These are phyloP conservation scores for Gymnocypris eckloni DNA, from an alignment of 2,797 vertebrate genomes.

Conservation along the genomic window DNA sequence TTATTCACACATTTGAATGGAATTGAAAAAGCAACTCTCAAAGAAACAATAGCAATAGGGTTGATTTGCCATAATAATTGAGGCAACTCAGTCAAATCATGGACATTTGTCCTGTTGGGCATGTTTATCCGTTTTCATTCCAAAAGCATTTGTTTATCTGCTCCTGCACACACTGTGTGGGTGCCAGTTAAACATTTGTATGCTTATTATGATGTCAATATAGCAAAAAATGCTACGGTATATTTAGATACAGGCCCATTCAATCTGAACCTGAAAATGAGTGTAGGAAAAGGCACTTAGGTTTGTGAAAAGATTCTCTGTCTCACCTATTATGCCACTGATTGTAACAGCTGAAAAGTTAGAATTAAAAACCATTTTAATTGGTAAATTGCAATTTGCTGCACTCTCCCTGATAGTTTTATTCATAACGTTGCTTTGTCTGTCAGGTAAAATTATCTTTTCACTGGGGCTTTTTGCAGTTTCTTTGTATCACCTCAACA, in stretches of 20 bases:
- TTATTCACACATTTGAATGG: conserved; percentile 43
- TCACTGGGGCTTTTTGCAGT: background rate
- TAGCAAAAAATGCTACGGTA: background rate
- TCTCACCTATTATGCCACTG: conserved; percentile 31
- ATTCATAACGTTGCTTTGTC: conserved; percentile 10
- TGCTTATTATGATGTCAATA: conserved; percentile 44
- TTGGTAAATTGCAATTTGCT: conserved; percentile 19
- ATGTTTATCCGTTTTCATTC: conserved; percentile 50
- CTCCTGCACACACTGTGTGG: background rate
- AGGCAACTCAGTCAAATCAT: conserved; percentile 58
- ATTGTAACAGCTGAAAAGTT: conserved; percentile 27
- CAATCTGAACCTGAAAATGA: conserved; percentile 13
- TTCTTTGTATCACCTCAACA: background rate
- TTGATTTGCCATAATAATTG: conserved; percentile 45
- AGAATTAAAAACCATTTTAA: conserved; percentile 34
- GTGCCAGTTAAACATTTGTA: conserved; percentile 41
- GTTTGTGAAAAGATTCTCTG: conserved; percentile 29
- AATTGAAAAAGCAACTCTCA: conserved; percentile 50
- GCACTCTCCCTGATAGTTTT: background rate
- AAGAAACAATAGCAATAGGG: conserved; percentile 42
- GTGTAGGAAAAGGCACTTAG: conserved; percentile 24
- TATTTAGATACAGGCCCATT: conserved; percentile 32
- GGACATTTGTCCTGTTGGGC: conserved; percentile 49
- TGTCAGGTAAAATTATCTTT: conserved; percentile 14
- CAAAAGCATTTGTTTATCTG: conserved; percentile 47